Conservation (phyloP, 1,140 invertebrate genomes). For the Camponotus pennsylvanicus region DNA sequence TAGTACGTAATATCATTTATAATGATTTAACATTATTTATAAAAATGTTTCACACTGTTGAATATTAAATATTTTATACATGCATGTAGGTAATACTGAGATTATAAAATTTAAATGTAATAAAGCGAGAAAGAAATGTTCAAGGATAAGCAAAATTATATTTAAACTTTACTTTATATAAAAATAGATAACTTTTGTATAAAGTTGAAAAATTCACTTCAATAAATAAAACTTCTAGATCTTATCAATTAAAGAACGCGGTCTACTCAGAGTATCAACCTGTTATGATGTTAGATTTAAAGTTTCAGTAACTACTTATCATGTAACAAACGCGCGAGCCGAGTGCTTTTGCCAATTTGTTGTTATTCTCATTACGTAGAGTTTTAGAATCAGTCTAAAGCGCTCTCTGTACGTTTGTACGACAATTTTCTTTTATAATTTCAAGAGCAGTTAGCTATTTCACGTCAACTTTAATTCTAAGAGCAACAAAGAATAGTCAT, state of each 20-base stretch:
- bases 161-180: not conserved
- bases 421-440: constrained; percentile 16
- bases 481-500: constrained; percentile 26
- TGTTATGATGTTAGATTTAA: constrained; percentile 11
- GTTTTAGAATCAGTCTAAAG: not conserved
- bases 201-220: not conserved
- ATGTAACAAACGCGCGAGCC: not conserved
- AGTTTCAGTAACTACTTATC: constrained; percentile 37
- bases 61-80: not conserved
- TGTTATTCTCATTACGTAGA: constrained; percentile 39
- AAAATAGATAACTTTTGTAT: constrained; percentile 18
- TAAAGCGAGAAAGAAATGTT: not conserved
- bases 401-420: not conserved
- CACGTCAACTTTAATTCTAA: constrained; percentile 33
- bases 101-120: not conserved
- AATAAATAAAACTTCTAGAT: not conserved
- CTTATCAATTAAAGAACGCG: not conserved
- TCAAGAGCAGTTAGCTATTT: constrained; percentile 7
- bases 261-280: not conserved
- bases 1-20: too few relatives aligned
- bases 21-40: too few relatives aligned
- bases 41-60: too few relatives aligned
- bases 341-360: constrained; percentile 26
- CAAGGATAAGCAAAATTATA: not conserved
- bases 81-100: not conserved